These are phyloP conservation scores for Pangasius djambal DNA, from an alignment of 2,797 vertebrate genomes.

Conservation along the genomic window DNA sequence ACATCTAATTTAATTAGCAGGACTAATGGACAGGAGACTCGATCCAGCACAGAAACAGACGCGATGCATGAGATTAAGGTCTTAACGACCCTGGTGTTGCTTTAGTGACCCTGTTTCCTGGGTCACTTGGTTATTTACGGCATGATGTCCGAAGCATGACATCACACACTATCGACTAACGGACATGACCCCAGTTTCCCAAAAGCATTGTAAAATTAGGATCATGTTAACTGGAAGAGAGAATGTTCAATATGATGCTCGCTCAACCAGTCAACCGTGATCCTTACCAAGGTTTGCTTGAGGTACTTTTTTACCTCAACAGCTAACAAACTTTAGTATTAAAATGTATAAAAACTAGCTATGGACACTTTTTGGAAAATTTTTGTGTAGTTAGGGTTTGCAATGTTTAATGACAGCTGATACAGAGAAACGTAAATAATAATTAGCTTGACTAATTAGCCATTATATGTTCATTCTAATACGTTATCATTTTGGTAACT, in stretches of 20 bases:
- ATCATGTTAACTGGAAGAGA: background rate
- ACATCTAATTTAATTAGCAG: conserved; percentile 11
- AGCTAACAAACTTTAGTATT: background rate
- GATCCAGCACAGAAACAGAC: conserved; percentile 11
- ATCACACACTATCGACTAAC: background rate
- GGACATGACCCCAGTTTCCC: background rate
- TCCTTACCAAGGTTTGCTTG: background rate
- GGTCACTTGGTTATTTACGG: conserved; percentile 51
- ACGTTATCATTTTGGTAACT: too few relatives aligned
- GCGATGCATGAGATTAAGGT: conserved; percentile 61
- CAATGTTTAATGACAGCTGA: too few relatives aligned
- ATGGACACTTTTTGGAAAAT: background rate
- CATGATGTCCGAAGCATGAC: conserved; percentile 20
- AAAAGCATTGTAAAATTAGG: background rate
- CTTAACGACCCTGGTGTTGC: conserved; percentile 26
- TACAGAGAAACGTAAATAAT: too few relatives aligned
- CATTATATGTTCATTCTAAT: too few relatives aligned
- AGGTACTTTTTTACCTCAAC: background rate
- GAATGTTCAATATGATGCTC: background rate
- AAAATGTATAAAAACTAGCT: background rate
- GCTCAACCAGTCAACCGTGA: background rate
- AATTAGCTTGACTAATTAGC: too few relatives aligned
- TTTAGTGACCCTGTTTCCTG: conserved; percentile 44
- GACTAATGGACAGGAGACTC: background rate
- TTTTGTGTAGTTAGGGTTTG: too few relatives aligned